phyloP scores from a whole-genome alignment of 2,888 invertebrate species.

The Drosophila dives region DNA sequence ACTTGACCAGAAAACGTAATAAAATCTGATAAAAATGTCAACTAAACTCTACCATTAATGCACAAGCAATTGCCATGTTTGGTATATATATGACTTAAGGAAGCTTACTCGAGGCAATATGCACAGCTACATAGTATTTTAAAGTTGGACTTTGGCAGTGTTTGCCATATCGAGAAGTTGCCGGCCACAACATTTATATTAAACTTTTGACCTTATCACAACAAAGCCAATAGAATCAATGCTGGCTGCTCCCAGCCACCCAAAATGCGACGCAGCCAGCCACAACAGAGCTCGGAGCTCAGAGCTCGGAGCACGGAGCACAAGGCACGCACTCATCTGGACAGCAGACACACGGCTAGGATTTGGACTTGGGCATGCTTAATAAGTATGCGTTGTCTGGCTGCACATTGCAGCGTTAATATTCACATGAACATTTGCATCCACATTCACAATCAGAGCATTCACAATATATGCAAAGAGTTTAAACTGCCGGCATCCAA shows the following conservation, averaged over 20 bases:
- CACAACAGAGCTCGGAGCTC: slow-evolving; percentile 25
- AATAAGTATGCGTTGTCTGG: slow-evolving; percentile 16
- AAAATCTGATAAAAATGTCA: background rate
- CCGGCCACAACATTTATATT: slow-evolving; percentile 79
- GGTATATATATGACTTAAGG: slow-evolving; percentile 1
- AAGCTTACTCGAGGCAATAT: background rate
- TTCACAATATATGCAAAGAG: slow-evolving; percentile 70
- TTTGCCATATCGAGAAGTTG: slow-evolving; percentile 56
- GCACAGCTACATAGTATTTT: slow-evolving; percentile 15
- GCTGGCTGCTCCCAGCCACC: slow-evolving; percentile 25
- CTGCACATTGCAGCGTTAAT: slow-evolving; percentile 23
- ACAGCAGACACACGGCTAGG: slow-evolving; percentile 12
- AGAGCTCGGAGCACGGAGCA: slow-evolving; percentile 5
- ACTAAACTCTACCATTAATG: slow-evolving; percentile 8
- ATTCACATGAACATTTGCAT: slow-evolving; percentile 19
- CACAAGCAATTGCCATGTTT: slow-evolving; percentile 2
- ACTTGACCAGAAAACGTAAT: background rate
- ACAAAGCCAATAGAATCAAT: slow-evolving; percentile 78
- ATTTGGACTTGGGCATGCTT: slow-evolving; percentile 23
- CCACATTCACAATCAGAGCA: slow-evolving; percentile 18
- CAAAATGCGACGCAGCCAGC: slow-evolving; percentile 29
- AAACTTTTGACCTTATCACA: slow-evolving; percentile 78
- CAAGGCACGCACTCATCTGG: slow-evolving; percentile 20
- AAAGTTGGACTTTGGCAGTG: slow-evolving; percentile 57
- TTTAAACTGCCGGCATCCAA: slow-evolving; percentile 51